Evolutionary conservation across 2,113 vertebrate species (phyloP).

Genomic region (Mesocricetus auratus): DNA sequence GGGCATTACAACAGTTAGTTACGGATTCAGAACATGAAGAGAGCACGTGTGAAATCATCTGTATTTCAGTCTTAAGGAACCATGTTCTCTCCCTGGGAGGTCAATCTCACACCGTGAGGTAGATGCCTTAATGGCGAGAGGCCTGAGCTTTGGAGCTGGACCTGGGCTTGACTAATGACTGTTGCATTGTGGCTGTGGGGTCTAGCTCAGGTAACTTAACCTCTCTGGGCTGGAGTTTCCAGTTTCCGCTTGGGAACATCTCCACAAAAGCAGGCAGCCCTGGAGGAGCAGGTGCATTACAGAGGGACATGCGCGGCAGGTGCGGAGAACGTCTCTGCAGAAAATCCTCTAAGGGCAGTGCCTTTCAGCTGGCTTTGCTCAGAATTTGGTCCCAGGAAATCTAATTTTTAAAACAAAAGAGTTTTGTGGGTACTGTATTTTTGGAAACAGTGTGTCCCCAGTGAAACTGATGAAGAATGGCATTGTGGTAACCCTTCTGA

Average conservation of each 20-base stretch:
- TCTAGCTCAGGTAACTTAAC: not conserved
- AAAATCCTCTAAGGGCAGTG: not conserved
- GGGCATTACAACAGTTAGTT: not conserved
- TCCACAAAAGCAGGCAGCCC: not conserved
- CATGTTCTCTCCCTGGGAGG: not conserved
- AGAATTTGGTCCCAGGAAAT: not conserved
- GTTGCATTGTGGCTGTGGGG: not conserved
- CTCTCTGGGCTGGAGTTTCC: constrained; percentile 9
- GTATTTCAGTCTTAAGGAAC: constrained; percentile 25
- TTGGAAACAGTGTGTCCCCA: not conserved
- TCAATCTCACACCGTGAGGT: not conserved
- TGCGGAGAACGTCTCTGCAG: not conserved
- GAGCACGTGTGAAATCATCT: not conserved
- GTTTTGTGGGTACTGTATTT: not conserved
- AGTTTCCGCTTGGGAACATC: not conserved
- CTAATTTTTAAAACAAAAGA: constrained; percentile 46
- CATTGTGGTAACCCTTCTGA: not conserved
- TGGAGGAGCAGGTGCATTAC: not conserved
- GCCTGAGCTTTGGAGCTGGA: not conserved
- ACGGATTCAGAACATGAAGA: not conserved
- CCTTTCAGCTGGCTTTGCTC: not conserved
- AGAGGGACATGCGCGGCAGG: not conserved
- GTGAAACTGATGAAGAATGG: not conserved
- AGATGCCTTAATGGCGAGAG: not conserved
- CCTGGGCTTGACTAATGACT: not conserved